These are phyloP conservation scores for Echinops telfairi DNA, from an alignment of 2,113 vertebrate species.

Conservation along the genomic window DNA sequence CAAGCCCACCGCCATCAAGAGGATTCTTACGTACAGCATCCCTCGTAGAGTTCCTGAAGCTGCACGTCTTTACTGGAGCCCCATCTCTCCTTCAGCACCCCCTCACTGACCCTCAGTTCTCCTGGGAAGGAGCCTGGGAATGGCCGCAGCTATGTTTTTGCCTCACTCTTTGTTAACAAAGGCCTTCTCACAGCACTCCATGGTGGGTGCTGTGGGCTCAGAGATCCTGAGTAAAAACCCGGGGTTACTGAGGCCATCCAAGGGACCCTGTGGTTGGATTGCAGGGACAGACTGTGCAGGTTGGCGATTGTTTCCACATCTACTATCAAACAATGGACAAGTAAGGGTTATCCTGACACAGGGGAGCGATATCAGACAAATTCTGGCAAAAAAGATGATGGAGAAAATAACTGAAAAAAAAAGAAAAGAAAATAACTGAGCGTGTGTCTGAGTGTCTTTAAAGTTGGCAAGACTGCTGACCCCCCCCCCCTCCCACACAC, in stretches of 20 bases:
- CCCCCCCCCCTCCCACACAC: background rate
- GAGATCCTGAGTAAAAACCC: background rate
- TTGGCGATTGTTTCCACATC: background rate
- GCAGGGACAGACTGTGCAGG: background rate
- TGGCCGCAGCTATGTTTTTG: background rate
- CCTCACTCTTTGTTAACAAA: background rate
- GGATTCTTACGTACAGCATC: too few species aligned
- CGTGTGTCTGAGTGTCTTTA: background rate
- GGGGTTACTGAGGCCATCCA: background rate
- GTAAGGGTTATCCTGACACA: conserved; percentile 18
- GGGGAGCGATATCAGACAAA: background rate
- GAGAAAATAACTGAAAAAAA: conserved; percentile 34
- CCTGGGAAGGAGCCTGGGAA: background rate
- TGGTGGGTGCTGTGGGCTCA: background rate
- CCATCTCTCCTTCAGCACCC: too few species aligned
- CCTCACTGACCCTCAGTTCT: background rate
- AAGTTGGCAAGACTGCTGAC: background rate
- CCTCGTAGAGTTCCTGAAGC: too few species aligned
- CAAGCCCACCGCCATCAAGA: too few species aligned
- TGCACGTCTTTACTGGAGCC: too few species aligned
- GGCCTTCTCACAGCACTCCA: background rate
- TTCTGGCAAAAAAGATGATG: conserved; percentile 20
- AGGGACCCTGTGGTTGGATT: background rate
- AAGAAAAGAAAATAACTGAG: too few species aligned
- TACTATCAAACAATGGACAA: background rate